These are phyloP conservation scores for Orthonevra nobilis DNA, from an alignment of 2,888 invertebrate genomes.

Conservation along the genomic window DNA sequence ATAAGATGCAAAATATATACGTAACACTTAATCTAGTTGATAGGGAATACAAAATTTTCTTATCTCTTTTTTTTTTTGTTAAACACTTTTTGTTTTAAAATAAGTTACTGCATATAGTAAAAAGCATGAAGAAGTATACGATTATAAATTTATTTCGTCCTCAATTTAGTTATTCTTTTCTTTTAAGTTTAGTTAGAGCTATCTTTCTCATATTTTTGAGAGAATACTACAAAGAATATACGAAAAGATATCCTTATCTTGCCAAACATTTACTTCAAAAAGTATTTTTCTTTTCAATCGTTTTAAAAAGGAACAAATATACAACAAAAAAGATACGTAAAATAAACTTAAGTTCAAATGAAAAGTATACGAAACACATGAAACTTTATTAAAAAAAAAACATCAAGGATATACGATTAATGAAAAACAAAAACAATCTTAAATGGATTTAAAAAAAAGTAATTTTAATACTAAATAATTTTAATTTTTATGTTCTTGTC, in stretches of 20 bases:
- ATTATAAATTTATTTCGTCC: conserved; percentile 67
- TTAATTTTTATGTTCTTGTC: conserved; percentile 62
- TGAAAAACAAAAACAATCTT: conserved; percentile 65
- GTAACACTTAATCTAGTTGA: conserved; percentile 68
- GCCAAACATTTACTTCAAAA: conserved; percentile 64
- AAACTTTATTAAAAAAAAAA: conserved; percentile 70
- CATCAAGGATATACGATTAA: conserved; percentile 77
- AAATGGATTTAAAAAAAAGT: conserved; percentile 73
- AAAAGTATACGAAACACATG: conserved; percentile 79
- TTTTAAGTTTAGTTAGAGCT: conserved; percentile 52
- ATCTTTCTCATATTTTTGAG: conserved; percentile 50
- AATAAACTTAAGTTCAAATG: conserved; percentile 80
- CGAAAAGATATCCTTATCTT: conserved; percentile 62
- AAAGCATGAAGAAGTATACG: conserved; percentile 62
- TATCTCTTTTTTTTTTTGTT: conserved; percentile 43
- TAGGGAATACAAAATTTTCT: conserved; percentile 55
- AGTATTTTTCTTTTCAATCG: conserved; percentile 32
- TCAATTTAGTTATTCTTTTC: conserved; percentile 62
- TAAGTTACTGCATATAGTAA: conserved; percentile 61
- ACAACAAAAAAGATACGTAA: conserved; percentile 68
- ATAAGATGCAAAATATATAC: conserved; percentile 67
- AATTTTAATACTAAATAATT: conserved; percentile 68
- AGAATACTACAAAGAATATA: conserved; percentile 32
- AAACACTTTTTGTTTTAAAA: conserved; percentile 41
- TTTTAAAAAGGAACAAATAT: conserved; percentile 47